A percentile compares a stretch with the other conserved stretches of the same genome.
phyloP scores from a whole-genome alignment of 92 coral and sea anemone genomes.

The Porites cylindrica region DNA sequence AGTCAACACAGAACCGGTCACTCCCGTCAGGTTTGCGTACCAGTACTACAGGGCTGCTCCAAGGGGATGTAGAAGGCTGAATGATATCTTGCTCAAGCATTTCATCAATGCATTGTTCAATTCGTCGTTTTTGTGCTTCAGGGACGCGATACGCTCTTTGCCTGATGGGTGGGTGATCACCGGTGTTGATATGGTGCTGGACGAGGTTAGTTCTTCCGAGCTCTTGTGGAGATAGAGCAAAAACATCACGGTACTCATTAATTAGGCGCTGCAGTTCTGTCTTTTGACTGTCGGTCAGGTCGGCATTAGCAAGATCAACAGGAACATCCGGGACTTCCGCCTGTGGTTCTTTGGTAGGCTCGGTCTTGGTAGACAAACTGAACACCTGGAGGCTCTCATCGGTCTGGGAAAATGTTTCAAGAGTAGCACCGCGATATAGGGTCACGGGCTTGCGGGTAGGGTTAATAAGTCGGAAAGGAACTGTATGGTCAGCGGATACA shows the following conservation, averaged over 20 bases:
- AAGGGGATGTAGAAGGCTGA: slow-evolving; percentile 26
- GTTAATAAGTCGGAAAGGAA: not conserved
- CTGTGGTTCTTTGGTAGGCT: no score
- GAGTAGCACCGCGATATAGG: not conserved
- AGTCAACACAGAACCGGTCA: slow-evolving; percentile 15
- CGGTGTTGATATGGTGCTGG: slow-evolving; percentile 40
- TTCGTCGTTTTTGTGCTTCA: slow-evolving; percentile 1
- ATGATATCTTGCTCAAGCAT: slow-evolving; percentile 41
- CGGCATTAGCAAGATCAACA: slow-evolving; percentile 5
- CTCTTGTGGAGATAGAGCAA: slow-evolving; percentile 40
- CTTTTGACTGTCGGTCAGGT: slow-evolving; percentile 5
- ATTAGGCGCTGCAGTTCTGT: slow-evolving; percentile 11
- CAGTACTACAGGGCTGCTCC: slow-evolving; percentile 20
- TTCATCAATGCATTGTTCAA: slow-evolving; percentile 12
- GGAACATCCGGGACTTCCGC: not conserved
- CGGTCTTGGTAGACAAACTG: no score
- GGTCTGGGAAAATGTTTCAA: not conserved
- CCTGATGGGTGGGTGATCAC: slow-evolving; percentile 27
- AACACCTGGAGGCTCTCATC: no score
- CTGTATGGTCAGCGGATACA: not conserved
- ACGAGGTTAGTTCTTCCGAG: slow-evolving; percentile 23
- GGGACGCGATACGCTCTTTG: slow-evolving; percentile 42
- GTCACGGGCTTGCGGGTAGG: not conserved
- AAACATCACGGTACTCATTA: slow-evolving; percentile 23
- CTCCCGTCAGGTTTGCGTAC: slow-evolving; percentile 16